Evolutionary conservation across 23 tunicate genomes (phyloP).

Genomic region (Ascidia mentula): DNA sequence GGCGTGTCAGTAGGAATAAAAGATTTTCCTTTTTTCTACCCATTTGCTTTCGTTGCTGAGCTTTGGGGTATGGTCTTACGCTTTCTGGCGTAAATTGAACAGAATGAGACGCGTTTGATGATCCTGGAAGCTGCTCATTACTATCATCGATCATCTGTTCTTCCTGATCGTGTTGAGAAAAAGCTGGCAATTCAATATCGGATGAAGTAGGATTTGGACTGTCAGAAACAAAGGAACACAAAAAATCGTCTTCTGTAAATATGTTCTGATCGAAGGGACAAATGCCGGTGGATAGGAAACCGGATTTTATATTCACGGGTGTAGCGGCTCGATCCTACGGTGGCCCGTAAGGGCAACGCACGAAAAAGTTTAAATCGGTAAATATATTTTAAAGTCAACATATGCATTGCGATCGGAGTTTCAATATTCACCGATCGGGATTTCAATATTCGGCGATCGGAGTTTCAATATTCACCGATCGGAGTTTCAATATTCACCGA

Average conservation of each 20-base stretch:
- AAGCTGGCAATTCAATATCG: not conserved
- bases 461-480: too few species aligned
- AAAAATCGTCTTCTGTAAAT: slow-evolving; percentile 20
- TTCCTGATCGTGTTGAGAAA: not conserved
- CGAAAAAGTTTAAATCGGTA: too few species aligned
- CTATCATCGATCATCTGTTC: not conserved
- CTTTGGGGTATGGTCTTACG: slow-evolving; percentile 23
- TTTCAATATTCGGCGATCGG: too few species aligned
- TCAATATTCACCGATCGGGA: too few species aligned
- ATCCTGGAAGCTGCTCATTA: slow-evolving; percentile 9
- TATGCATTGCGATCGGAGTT: too few species aligned
- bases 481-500: too few species aligned
- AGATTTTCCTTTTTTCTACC: slow-evolving; percentile 2
- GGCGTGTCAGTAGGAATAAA: slow-evolving; percentile 17
- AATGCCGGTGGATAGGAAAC: slow-evolving; percentile 23
- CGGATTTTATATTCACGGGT: slow-evolving; percentile 25
- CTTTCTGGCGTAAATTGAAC: not conserved
- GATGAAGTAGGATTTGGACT: slow-evolving; percentile 7
- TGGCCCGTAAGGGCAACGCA: not conserved
- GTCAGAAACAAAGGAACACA: slow-evolving; percentile 30
- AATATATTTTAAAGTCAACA: too few species aligned
- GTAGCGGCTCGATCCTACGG: slow-evolving; percentile 31
- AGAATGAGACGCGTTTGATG: slow-evolving; percentile 12
- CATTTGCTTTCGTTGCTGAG: slow-evolving; percentile 4
- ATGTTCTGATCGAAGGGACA: slow-evolving; percentile 28